phyloP scores from a whole-genome alignment of 2,113 vertebrate genomes.

The Fregetta grallaria region DNA sequence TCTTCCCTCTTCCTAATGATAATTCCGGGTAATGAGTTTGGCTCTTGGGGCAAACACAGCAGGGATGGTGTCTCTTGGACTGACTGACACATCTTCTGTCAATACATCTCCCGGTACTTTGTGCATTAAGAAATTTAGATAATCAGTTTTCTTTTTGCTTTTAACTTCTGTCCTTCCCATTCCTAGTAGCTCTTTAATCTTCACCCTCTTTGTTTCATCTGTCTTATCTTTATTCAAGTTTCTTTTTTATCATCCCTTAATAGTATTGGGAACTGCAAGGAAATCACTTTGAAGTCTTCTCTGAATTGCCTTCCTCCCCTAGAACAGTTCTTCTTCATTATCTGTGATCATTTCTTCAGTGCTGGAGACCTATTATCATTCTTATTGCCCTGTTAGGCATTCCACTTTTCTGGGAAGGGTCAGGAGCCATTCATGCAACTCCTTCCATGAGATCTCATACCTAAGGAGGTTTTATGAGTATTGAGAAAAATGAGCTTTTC shows the following conservation, averaged over 20 bases:
- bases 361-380: neutral
- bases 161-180: neutral
- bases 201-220: conserved; percentile 7
- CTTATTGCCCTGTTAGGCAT: neutral
- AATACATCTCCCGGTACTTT: neutral
- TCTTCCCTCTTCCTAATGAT: neutral
- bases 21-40: neutral
- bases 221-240: conserved; percentile 1
- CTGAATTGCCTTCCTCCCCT: neutral
- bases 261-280: neutral
- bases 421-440: neutral
- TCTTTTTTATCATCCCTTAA: conserved; percentile 24
- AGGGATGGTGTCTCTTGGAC: neutral
- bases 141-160: neutral
- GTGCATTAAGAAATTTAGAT: neutral
- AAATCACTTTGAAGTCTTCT: conserved; percentile 54
- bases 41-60: neutral
- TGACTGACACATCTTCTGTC: neutral
- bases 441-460: neutral
- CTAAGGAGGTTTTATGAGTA: neutral
- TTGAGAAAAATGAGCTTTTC: neutral
- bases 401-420: neutral
- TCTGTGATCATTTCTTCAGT: conserved; percentile 9
- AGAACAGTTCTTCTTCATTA: conserved; percentile 7
- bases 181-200: conserved; percentile 42